phyloP scores from a whole-genome alignment of 1,140 invertebrate genomes.

The Gonatopus flavifemur region DNA sequence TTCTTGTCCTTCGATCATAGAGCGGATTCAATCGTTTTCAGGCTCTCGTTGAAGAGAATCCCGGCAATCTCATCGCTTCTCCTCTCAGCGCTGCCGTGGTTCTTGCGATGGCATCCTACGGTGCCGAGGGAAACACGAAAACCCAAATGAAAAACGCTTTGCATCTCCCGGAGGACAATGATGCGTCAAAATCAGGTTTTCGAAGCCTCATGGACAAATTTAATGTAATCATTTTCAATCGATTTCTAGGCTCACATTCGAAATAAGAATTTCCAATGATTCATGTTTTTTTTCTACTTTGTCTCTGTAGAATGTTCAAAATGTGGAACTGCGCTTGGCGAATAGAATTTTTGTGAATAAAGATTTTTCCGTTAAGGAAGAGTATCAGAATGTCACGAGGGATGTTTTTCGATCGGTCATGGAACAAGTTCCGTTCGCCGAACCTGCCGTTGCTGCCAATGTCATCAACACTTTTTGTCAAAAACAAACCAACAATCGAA shows the following conservation, averaged over 20 bases:
- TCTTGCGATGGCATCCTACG: conserved; percentile 43
- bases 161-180: conserved; percentile 28
- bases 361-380: conserved; percentile 20
- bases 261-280: background rate
- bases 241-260: background rate
- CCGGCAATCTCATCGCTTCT: conserved; percentile 39
- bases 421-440: conserved; percentile 45
- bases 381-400: conserved; percentile 26
- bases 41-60: conserved; percentile 16
- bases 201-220: conserved; percentile 30
- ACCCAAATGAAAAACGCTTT: conserved; percentile 32
- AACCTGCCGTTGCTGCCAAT: conserved; percentile 34
- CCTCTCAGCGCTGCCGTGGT: conserved; percentile 39
- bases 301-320: conserved; percentile 32
- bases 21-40: conserved; percentile 9
- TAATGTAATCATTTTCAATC: conserved; percentile 30
- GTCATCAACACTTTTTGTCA: conserved; percentile 63
- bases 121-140: conserved; percentile 38
- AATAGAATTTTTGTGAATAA: conserved; percentile 41
- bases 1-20: background rate
- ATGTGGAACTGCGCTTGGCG: conserved; percentile 40
- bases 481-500: conserved; percentile 60
- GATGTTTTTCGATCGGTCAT: conserved; percentile 29
- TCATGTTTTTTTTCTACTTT: background rate
- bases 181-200: conserved; percentile 23